phyloP scores from a whole-genome alignment of 2,888 invertebrate genomes.

The Pomacea canaliculata region DNA sequence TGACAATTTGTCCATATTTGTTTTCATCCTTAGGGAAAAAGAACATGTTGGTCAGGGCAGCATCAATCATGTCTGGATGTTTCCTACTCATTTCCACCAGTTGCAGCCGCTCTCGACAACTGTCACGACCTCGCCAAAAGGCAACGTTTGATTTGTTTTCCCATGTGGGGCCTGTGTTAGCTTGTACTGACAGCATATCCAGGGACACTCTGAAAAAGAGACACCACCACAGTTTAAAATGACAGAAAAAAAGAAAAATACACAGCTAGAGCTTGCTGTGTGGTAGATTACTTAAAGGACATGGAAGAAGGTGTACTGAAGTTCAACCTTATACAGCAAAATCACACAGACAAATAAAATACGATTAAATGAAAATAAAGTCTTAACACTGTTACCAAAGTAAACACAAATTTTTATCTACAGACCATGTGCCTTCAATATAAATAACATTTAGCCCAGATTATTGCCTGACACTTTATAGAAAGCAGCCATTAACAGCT shows the following conservation, averaged over 20 bases:
- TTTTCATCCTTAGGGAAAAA: conserved; percentile 89
- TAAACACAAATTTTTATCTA: too few species aligned
- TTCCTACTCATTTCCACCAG: conserved; percentile 83
- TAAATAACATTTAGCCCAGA: too few species aligned
- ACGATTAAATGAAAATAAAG: too few species aligned
- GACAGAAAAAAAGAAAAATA: background rate
- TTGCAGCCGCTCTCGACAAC: conserved; percentile 85
- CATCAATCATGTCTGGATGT: conserved; percentile 87
- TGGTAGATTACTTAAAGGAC: too few species aligned
- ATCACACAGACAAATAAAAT: too few species aligned
- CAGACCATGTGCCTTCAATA: too few species aligned
- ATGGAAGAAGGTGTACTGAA: too few species aligned
- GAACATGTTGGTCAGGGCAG: conserved; percentile 94
- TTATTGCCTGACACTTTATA: too few species aligned
- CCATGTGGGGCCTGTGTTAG: conserved; percentile 80
- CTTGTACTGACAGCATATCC: conserved; percentile 92
- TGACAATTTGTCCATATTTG: conserved; percentile 87
- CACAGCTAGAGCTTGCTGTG: too few species aligned
- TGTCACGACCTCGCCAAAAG: conserved; percentile 95
- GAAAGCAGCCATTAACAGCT: too few species aligned
- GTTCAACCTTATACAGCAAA: too few species aligned
- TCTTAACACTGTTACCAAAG: too few species aligned
- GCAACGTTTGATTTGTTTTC: conserved; percentile 79
- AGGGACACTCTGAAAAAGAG: conserved; percentile 80
- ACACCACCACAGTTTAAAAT: background rate